phyloP scores from a whole-genome alignment of 2,888 invertebrate genomes.

The Crepidodera aurea region DNA sequence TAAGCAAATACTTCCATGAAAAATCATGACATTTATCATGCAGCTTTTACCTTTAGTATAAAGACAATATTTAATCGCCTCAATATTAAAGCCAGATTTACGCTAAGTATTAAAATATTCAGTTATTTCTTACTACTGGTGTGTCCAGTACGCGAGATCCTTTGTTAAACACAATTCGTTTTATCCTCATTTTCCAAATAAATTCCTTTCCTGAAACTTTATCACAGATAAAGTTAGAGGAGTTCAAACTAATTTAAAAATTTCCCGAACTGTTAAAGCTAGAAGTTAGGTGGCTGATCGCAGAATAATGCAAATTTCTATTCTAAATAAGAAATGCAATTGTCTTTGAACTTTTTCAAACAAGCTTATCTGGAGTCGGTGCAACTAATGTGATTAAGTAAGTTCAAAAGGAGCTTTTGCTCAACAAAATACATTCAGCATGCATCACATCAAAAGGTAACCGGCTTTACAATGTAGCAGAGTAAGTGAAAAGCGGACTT shows the following conservation, averaged over 20 bases:
- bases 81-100: too few species aligned
- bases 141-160: too few species aligned
- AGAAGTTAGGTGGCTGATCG: background rate
- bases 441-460: background rate
- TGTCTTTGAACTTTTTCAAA: slow-evolving; percentile 17
- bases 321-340: background rate
- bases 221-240: background rate
- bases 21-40: too few species aligned
- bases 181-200: too few species aligned
- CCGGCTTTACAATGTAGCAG: too few species aligned
- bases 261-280: background rate
- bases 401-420: background rate
- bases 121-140: too few species aligned
- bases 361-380: slow-evolving; percentile 11
- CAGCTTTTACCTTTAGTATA: too few species aligned
- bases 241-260: slow-evolving; percentile 18
- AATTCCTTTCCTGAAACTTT: background rate
- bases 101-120: too few species aligned
- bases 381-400: background rate
- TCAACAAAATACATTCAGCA: background rate
- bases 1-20: too few species aligned
- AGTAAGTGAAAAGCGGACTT: too few species aligned
- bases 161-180: too few species aligned
- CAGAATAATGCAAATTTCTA: slow-evolving; percentile 12
- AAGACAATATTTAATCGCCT: too few species aligned